Evolutionary conservation across 2,113 vertebrate species (phyloP), one percentile per base, ranked within the genome.

Genomic region (Cyanistes caeruleus): DNA sequence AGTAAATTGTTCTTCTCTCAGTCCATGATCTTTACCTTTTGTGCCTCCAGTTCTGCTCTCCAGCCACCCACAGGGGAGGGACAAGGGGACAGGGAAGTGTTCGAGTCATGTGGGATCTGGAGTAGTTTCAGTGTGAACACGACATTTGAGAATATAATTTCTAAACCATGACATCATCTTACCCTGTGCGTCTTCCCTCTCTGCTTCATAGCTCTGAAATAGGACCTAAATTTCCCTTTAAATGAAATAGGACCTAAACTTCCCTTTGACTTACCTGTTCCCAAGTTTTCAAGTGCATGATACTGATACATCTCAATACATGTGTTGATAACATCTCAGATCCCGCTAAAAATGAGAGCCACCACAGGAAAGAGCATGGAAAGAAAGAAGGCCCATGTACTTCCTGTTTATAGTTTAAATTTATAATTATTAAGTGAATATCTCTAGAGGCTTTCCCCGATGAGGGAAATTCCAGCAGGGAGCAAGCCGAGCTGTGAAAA

Each of bases 401-500:
- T 80, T 65, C 23, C 7, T 15, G 7, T 23, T 35, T 25, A 39
- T 31, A 39, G 6, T 53, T 63, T 13, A 53, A 35, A 65, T 35
- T 35, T 23, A 15, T 22, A 27, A 53, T 48, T 62, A 53, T 48
- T 68, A 27, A 31, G 49, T 39, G 46, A 48, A 11, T 37, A 25
- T 6, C 15, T 49, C 14, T 21, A 43, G 28, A 62, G 48, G 8
- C 6, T 72, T 7, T 79, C 39, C 49, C 11, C 2, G 2, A 13
- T 7, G 11, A 65, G 41, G 15, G 63, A n/a, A 59, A 62, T 27
- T 41, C 20, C 39, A 41, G 6, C 25, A n/a, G 0, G 0, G 37
- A 37, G 49, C 35, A 81, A 74, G 15, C 13, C 14, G 37, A 63
- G 23, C 19, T 1, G 2, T 19, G 67, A 73, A 67, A 37, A 20